Evolutionary conservation across 1,140 invertebrate species (phyloP).

Genomic region (Polypedilum pembai): DNA sequence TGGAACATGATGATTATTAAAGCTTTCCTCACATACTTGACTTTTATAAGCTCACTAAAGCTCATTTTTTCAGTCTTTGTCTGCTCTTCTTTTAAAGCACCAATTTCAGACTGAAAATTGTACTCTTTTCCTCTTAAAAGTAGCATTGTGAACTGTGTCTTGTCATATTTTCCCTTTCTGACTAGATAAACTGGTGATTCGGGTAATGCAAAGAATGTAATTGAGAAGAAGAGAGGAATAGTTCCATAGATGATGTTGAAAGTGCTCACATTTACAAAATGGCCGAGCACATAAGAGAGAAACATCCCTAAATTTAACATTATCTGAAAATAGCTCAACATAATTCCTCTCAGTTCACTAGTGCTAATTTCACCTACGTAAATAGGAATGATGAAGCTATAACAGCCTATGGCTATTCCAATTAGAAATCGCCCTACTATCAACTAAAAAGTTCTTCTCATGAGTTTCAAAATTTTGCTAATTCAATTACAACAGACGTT

Average conservation of each 20-base stretch:
- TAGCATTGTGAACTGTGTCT: constrained; percentile 56
- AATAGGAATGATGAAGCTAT: constrained; percentile 61
- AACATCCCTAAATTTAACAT: constrained; percentile 55
- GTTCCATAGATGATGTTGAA: constrained; percentile 53
- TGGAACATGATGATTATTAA: neutral
- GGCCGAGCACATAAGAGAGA: constrained; percentile 50
- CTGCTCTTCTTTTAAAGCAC: neutral
- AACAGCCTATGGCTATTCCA: constrained; percentile 59
- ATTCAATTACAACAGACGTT: neutral
- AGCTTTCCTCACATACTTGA: neutral
- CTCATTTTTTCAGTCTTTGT: neutral
- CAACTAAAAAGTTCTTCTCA: neutral
- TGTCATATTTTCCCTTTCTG: constrained; percentile 50
- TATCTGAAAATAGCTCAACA: constrained; percentile 58
- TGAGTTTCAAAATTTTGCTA: neutral
- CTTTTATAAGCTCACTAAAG: neutral
- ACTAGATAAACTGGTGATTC: constrained; percentile 53
- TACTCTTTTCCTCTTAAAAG: constrained; percentile 61
- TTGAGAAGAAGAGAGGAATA: constrained; percentile 52
- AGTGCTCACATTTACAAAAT: constrained; percentile 41
- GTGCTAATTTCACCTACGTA: constrained; percentile 68
- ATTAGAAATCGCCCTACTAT: constrained; percentile 56
- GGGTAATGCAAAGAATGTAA: constrained; percentile 56
- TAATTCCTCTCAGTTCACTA: constrained; percentile 56
- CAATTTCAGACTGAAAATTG: constrained; percentile 38